Evolutionary conservation across 2,888 invertebrate species (phyloP), one percentile per base, ranked within the genome.

Genomic region (Emesis furor): DNA sequence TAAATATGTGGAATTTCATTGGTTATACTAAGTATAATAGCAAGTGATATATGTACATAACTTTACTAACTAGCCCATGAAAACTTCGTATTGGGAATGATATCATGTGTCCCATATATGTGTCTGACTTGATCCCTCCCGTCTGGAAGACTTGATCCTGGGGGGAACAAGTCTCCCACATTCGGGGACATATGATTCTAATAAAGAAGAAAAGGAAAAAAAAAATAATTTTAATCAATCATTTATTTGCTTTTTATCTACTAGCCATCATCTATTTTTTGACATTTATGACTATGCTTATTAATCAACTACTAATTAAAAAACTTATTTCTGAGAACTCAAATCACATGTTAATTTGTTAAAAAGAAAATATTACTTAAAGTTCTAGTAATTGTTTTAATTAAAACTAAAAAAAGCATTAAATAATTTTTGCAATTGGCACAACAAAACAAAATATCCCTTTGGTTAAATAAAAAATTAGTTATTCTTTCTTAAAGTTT

Each of bases 321-420:
- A 24, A 24, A 24, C 24, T 24, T 24, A 24, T 24, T 24, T 24
- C 24, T 24, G 24, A 24, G 24, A 24, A 59, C 59, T 59, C n/a
- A 59, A 59, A 59, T 59, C 59, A 59, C 59, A 24, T 59, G 59
- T 59, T 59, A 59, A 59, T 59, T 59, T 59, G n/a, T n/a, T 59
- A 59, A n/a, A 59, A 59, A 59, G n/a, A 6, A 59, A 59, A 59
- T 59, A 59, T 59, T 24, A 59, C 59, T 59, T 59, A 59, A 59
- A n/a, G 59, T 59, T 46, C 14, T 46, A 14, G 12, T 46, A 46
- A 46, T 8, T 46, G 8, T 46, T 46, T 8, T 46, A 46, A 7
- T 46, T 46, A 46, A 8, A 46, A 46, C 42, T 8, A 46, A 46
- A 46, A 46, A 46, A 46, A 46, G 8, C 6, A 42, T 7, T n/a